phyloP scores from a whole-genome alignment of 2,888 invertebrate genomes.

The Leucozona laternaria region DNA sequence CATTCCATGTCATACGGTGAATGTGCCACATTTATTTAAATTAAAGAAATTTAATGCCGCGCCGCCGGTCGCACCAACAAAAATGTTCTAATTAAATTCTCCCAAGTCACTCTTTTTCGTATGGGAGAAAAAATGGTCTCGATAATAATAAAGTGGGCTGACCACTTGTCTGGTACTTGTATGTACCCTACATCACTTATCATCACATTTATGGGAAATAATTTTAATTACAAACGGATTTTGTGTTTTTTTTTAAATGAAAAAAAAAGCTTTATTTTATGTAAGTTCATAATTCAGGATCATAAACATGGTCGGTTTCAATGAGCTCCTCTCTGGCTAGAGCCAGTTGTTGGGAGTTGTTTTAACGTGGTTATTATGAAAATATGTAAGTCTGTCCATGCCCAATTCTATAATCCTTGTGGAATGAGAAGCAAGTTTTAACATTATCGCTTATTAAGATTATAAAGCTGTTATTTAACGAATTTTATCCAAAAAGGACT shows the following conservation, averaged over 20 bases:
- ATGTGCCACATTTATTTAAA: conserved; percentile 13
- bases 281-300: background rate
- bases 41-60: background rate
- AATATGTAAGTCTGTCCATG: too few species aligned
- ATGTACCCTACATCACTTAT: background rate
- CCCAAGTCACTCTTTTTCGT: background rate
- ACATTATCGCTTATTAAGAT: too few species aligned
- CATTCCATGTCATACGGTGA: background rate
- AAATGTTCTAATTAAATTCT: conserved; percentile 1
- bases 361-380: background rate
- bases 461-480: too few species aligned
- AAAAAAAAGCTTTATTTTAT: background rate
- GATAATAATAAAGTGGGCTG: conserved; percentile 1
- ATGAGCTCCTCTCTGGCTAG: background rate
- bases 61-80: too few species aligned
- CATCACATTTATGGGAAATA: conserved; percentile 13
- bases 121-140: background rate
- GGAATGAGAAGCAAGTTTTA: too few species aligned
- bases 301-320: background rate
- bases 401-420: too few species aligned
- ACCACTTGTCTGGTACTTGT: background rate
- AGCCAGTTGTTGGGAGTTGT: background rate
- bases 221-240: background rate
- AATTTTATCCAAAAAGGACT: too few species aligned
- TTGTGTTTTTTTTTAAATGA: background rate